Percentiles rank a stretch among this genome's conserved stretches.
These are phyloP conservation scores for Phasianus colchicus DNA, from an alignment of 2,113 vertebrate genomes.

Conservation along the genomic window DNA sequence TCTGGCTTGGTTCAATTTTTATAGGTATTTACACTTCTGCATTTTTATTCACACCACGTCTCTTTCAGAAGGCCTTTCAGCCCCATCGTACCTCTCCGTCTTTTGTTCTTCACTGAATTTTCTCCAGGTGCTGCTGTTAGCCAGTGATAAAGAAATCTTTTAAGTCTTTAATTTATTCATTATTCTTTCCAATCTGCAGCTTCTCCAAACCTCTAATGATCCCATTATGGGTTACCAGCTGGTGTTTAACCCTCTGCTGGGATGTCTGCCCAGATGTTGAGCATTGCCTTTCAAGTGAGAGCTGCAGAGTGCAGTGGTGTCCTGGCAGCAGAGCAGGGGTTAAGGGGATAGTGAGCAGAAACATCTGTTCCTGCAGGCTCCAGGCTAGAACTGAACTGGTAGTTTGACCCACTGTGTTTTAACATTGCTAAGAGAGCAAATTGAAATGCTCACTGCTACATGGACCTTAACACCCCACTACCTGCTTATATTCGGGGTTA, in stretches of 20 bases:
- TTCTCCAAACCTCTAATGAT: constrained; percentile 16
- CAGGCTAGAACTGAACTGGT: neutral
- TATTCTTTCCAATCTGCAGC: constrained; percentile 21
- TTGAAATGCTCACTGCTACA: neutral
- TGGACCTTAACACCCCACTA: neutral
- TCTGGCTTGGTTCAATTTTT: neutral
- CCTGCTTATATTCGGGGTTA: neutral
- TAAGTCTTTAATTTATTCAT: constrained; percentile 46
- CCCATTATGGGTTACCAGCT: constrained; percentile 5
- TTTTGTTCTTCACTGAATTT: constrained; percentile 41
- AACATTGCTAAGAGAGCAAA: neutral
- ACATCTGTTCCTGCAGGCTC: neutral
- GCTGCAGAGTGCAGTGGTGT: neutral
- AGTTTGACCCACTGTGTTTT: neutral
- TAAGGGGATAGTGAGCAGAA: neutral
- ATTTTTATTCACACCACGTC: neutral
- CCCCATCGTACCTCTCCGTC: neutral
- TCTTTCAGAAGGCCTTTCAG: constrained; percentile 10
- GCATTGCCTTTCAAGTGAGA: neutral
- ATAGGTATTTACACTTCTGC: neutral
- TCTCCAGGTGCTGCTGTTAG: constrained; percentile 18
- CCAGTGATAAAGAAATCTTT: constrained; percentile 24
- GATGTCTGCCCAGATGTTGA: neutral
- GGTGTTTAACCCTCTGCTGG: constrained; percentile 26
- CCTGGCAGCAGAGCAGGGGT: neutral